A percentile compares a stretch with the other conserved stretches of the same genome.
Conservation (phyloP, 2,888 invertebrate species). For the Limnephilus marmoratus region DNA sequence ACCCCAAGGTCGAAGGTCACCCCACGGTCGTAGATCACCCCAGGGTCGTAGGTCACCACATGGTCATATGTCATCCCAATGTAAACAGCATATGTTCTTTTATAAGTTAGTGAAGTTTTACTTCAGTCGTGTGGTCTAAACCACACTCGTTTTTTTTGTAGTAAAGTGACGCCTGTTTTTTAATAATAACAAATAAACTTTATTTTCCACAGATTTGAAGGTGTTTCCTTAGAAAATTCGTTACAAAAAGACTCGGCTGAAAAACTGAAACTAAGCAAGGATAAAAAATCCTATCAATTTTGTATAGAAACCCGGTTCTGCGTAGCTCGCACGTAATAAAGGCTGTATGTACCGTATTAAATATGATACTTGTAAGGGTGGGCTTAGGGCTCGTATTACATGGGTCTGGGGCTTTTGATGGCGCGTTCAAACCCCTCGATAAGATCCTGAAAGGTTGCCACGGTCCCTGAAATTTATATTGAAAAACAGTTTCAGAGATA, state of each 20-base stretch:
- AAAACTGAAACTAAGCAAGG: slow-evolving; percentile 2
- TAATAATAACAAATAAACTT: too few relatives aligned
- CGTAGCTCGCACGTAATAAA: slow-evolving; percentile 32
- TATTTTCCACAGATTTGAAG: not conserved
- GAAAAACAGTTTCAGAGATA: slow-evolving; percentile 34
- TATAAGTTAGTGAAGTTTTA: too few relatives aligned
- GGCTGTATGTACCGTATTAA: slow-evolving; percentile 18
- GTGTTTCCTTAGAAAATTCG: not conserved
- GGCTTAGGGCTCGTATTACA: slow-evolving; percentile 7
- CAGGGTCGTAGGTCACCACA: too few relatives aligned
- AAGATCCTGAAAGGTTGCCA: slow-evolving; percentile 31
- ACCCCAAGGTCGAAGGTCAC: too few relatives aligned
- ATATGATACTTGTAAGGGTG: slow-evolving; percentile 21
- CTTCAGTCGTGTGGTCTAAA: too few relatives aligned
- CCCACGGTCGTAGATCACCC: too few relatives aligned
- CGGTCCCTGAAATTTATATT: slow-evolving; percentile 14
- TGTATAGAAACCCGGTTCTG: not conserved
- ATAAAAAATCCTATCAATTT: slow-evolving; percentile 28
- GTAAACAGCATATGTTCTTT: too few relatives aligned
- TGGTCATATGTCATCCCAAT: too few relatives aligned
- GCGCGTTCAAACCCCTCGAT: slow-evolving; percentile 16
- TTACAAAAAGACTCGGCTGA: not conserved
- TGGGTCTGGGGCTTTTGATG: slow-evolving; percentile 35
- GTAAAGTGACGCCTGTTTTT: too few relatives aligned
- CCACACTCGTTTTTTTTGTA: too few relatives aligned